phyloP scores from a whole-genome alignment of 1,140 invertebrate genomes.

The Portunus trituberculatus region DNA sequence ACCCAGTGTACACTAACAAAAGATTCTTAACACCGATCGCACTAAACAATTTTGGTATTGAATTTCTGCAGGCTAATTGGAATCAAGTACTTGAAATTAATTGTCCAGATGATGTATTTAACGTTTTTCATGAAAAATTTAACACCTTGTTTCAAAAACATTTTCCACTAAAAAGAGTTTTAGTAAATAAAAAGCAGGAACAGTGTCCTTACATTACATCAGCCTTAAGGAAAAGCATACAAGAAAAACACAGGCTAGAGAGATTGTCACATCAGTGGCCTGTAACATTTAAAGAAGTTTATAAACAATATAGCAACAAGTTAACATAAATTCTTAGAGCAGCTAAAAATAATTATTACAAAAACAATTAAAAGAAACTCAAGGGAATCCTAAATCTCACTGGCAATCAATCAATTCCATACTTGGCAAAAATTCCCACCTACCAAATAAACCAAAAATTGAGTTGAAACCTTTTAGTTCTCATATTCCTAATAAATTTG shows the following conservation, averaged over 20 bases:
- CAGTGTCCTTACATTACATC: neutral
- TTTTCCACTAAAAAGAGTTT: neutral
- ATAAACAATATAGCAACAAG: neutral
- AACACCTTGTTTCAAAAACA: slow-evolving; percentile 33
- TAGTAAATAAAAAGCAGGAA: neutral
- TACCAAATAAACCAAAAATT: too few species aligned
- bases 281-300: neutral
- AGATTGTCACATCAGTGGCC: neutral
- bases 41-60: slow-evolving; percentile 7
- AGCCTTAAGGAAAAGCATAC: neutral
- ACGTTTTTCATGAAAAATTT: neutral
- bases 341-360: neutral
- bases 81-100: neutral
- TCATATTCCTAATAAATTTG: too few species aligned
- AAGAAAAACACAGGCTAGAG: slow-evolving; percentile 32
- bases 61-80: neutral
- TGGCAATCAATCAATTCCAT: neutral
- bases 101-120: neutral
- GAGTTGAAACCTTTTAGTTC: too few species aligned
- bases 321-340: neutral
- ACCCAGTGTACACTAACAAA: neutral
- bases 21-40: neutral
- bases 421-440: too few species aligned
- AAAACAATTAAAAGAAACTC: neutral
- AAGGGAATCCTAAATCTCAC: neutral